A percentile compares a stretch with the other conserved stretches of the same genome.
These are phyloP conservation scores for Psittacus erithacus DNA, from an alignment of 2,113 vertebrate species.

Conservation along the genomic window DNA sequence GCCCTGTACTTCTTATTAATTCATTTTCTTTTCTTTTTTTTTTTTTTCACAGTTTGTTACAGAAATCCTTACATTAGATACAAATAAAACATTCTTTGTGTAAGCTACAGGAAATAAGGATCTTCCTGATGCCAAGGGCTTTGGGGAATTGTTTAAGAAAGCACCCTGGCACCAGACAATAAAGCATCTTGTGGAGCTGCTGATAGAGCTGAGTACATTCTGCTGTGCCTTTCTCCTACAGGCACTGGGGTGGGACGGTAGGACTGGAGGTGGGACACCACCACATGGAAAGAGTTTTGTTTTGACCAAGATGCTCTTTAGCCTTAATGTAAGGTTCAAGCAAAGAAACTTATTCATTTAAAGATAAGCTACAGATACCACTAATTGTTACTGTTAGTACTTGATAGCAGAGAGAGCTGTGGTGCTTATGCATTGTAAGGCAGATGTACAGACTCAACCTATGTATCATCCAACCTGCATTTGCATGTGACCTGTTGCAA, in stretches of 20 bases:
- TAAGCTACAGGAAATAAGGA: conserved; percentile 43
- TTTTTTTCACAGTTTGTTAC: conserved; percentile 61
- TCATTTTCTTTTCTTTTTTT: conserved; percentile 8
- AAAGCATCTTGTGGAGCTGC: conserved; percentile 25
- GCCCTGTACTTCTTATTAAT: conserved; percentile 55
- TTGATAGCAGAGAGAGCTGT: not conserved
- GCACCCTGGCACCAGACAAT: not conserved
- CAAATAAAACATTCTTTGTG: conserved; percentile 60
- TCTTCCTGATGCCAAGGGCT: conserved; percentile 20
- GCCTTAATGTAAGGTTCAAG: conserved; percentile 70
- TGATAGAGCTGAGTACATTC: conserved; percentile 47
- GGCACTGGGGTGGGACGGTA: conserved; percentile 3
- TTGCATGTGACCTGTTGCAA: not conserved
- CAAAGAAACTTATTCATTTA: conserved; percentile 2
- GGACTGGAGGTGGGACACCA: conserved; percentile 38
- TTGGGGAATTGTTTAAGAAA: conserved; percentile 1
- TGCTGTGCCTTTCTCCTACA: conserved; percentile 38
- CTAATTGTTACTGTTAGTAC: not conserved
- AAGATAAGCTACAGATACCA: conserved; percentile 1
- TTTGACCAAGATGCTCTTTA: conserved; percentile 51
- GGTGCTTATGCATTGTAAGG: conserved; percentile 20
- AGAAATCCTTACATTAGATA: conserved; percentile 62
- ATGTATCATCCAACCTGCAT: not conserved
- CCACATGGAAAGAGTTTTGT: not conserved
- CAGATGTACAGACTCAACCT: conserved; percentile 8